These are phyloP conservation scores for Elanoides forficatus DNA, from an alignment of 2,113 vertebrate species.

Conservation along the genomic window DNA sequence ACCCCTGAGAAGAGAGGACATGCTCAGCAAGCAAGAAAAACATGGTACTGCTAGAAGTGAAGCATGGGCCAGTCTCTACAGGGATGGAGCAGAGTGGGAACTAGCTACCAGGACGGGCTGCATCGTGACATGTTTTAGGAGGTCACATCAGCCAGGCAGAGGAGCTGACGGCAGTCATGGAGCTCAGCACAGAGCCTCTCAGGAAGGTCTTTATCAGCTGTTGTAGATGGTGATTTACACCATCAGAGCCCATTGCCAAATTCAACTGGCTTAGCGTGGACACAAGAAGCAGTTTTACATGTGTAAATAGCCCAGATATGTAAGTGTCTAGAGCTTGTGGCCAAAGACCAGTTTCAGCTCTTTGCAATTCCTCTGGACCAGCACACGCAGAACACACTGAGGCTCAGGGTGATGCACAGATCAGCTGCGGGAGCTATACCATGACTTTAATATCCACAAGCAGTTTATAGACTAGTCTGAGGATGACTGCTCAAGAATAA, in stretches of 20 bases:
- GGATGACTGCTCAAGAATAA: not conserved
- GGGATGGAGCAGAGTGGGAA: not conserved
- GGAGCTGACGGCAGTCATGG: not conserved
- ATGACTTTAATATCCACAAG: accelerated
- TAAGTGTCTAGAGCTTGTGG: not conserved
- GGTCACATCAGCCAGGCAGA: not conserved
- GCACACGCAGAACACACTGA: accelerated
- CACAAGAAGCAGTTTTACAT: not conserved
- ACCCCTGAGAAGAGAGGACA: not conserved
- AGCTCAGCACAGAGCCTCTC: not conserved
- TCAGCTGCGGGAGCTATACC: not conserved
- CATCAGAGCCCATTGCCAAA: not conserved
- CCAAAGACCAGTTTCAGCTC: not conserved
- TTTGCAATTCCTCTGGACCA: not conserved
- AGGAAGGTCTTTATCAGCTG: not conserved
- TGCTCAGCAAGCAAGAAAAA: not conserved
- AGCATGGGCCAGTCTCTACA: accelerated
- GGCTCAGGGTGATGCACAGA: not conserved
- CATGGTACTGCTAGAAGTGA: accelerated
- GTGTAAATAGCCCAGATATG: not conserved
- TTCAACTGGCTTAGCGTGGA: not conserved
- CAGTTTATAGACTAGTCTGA: not conserved
- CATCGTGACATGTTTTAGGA: accelerated
- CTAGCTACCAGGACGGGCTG: not conserved
- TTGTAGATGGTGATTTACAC: not conserved